Base-by-base conservation (phyloP, 2,797 vertebrate species). In the Forpus xanthops region DNA sequence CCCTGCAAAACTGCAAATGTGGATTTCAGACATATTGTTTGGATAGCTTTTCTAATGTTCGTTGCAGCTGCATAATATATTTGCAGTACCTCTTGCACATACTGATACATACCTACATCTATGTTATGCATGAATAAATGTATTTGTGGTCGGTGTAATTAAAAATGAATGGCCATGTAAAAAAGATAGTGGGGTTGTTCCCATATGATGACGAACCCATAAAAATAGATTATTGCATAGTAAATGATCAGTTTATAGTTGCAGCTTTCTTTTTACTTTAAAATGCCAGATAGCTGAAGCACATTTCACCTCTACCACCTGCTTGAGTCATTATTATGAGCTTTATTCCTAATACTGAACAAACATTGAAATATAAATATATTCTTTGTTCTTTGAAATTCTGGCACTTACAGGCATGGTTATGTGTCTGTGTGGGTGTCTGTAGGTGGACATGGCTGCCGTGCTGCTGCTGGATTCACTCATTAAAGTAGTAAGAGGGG, bases 101-200 rank as follows among this genome's bases (percentile, higher is more conserved):
- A 64, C 55, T 89, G 93, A 37, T 53, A 25, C 87, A 31, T 49
- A 62, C 82, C 52, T 89, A 25, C 23, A 14, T 50, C 79, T 72
- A 0, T 16, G 78, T 13, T 74, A 65, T 70, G 72, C 94, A 91
- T 90, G 93, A 96, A 87, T 49, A 89, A 96, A 61, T 21, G 18
- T 93, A 71, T 85, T 78, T 87, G 79, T 91, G 91, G 78, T 78
- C 93, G 45, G 14, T 66, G 89, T 91, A 97, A 97, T 96, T 97
- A 96, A 96, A 96, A 97, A 93, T 49, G 66, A 97, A 92, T 92
- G 93, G 83, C 85, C 53, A 35, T 45, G 47, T 75, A 70, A 64
- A 91, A 92, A 87, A 68, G 45, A 55, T 42, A 75, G 31, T 0
- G 0, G 31, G 39, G 42, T 39, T 93, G 47, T 93, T 96, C 91